Evolutionary conservation across 2,797 vertebrate species (phyloP).

Genomic region (Gila robusta): DNA sequence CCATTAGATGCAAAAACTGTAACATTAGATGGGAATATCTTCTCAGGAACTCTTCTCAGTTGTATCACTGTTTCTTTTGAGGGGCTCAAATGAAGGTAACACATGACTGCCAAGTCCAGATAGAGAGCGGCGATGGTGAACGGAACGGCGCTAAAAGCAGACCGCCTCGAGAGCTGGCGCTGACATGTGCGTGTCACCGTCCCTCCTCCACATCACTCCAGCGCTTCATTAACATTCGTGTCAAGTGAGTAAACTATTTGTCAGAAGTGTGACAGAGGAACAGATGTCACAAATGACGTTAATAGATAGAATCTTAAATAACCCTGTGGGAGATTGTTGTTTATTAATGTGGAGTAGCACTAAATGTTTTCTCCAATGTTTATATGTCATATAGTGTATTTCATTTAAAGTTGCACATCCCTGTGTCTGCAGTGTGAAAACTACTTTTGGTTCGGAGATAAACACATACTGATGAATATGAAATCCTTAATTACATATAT

Average conservation of each 20-base stretch:
- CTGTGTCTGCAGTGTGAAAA: neutral
- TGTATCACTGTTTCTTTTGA: neutral
- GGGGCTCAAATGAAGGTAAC: neutral
- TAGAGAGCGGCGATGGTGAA: neutral
- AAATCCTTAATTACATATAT: neutral
- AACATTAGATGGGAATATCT: too few relatives aligned
- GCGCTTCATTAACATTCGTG: neutral
- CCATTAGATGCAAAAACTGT: neutral
- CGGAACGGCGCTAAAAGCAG: neutral
- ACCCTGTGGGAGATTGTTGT: neutral
- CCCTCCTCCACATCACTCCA: neutral
- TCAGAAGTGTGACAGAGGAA: slow-evolving; percentile 8
- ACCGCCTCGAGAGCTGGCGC: neutral
- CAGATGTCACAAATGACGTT: neutral
- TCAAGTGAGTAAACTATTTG: neutral
- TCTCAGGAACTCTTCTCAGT: too few relatives aligned
- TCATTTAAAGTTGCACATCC: too few relatives aligned
- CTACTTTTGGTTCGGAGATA: neutral
- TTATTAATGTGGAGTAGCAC: neutral
- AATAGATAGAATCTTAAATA: neutral
- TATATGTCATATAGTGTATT: neutral
- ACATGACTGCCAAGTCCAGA: neutral
- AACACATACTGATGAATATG: neutral
- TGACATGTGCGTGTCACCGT: neutral
- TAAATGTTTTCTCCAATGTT: neutral